Conservation (phyloP, 1,140 invertebrate species). For the Drosophila albomicans region DNA sequence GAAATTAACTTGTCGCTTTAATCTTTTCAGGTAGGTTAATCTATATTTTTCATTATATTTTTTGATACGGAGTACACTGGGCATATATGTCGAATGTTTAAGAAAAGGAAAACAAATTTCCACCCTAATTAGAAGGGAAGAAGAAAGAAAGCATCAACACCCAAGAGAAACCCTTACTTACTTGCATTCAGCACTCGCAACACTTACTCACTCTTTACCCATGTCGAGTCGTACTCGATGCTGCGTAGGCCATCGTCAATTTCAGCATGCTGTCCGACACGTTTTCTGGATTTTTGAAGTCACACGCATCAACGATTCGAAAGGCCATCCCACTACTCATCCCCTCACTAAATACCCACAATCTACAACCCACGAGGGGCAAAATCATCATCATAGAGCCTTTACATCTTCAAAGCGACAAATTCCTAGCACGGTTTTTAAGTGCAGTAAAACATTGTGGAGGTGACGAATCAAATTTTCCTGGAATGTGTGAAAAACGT, state of each 20-base stretch:
- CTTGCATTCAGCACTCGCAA: slow-evolving; percentile 16
- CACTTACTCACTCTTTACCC: slow-evolving; percentile 2
- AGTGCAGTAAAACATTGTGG: slow-evolving; percentile 60
- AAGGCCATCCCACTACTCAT: slow-evolving; percentile 10
- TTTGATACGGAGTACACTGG: neutral
- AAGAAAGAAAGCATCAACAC: neutral
- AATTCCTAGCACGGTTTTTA: slow-evolving; percentile 50
- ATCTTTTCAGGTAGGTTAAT: neutral
- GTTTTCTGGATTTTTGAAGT: slow-evolving; percentile 84
- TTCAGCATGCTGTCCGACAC: slow-evolving; percentile 79
- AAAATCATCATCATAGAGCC: slow-evolving; percentile 35
- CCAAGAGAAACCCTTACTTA: neutral
- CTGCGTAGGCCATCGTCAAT: slow-evolving; percentile 47
- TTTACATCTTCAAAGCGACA: slow-evolving; percentile 58
- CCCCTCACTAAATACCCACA: slow-evolving; percentile 17
- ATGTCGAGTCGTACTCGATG: neutral
- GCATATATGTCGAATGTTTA: neutral
- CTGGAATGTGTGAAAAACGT: slow-evolving; percentile 70
- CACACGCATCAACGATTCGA: slow-evolving; percentile 70
- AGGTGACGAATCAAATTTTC: slow-evolving; percentile 80
- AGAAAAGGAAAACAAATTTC: neutral
- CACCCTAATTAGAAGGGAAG: neutral
- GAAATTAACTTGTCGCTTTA: no score
- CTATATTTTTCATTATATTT: neutral
- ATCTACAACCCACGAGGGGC: neutral